Evolutionary conservation across 2,888 invertebrate genomes (phyloP).

Genomic region (Sesia apiformis): DNA sequence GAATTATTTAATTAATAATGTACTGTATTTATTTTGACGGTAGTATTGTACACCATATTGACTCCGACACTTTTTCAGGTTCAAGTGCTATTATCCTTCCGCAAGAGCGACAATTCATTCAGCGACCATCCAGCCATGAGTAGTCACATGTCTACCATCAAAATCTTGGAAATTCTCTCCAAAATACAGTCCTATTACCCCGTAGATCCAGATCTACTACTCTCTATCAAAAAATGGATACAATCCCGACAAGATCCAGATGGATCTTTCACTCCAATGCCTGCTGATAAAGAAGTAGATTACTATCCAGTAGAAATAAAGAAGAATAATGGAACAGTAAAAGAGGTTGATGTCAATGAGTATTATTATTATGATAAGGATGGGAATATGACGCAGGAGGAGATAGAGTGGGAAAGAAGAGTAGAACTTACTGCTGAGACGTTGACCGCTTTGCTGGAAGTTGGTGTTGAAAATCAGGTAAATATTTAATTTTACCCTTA

Average conservation of each 20-base stretch:
- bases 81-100: constrained; percentile 76
- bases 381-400: constrained; percentile 65
- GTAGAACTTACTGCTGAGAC: constrained; percentile 79
- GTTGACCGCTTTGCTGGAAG: constrained; percentile 74
- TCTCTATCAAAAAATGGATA: constrained; percentile 76
- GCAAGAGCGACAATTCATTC: constrained; percentile 78
- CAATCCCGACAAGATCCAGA: constrained; percentile 74
- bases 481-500: background rate
- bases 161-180: constrained; percentile 74
- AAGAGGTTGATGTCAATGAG: constrained; percentile 56
- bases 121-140: constrained; percentile 78
- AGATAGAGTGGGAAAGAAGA: constrained; percentile 67
- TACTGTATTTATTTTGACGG: no score
- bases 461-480: constrained; percentile 75
- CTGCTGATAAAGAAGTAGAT: constrained; percentile 74
- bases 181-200: constrained; percentile 77
- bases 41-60: no score
- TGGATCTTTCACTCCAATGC: constrained; percentile 75
- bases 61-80: constrained; percentile 46
- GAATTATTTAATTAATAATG: no score
- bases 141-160: constrained; percentile 75
- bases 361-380: constrained; percentile 68
- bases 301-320: constrained; percentile 59
- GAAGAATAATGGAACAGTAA: constrained; percentile 41
- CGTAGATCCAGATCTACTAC: constrained; percentile 75